A percentile compares a stretch with the other conserved stretches of the same genome.
These are phyloP conservation scores for Geococcyx californianus DNA, from an alignment of 2,113 vertebrate species.

Conservation along the genomic window DNA sequence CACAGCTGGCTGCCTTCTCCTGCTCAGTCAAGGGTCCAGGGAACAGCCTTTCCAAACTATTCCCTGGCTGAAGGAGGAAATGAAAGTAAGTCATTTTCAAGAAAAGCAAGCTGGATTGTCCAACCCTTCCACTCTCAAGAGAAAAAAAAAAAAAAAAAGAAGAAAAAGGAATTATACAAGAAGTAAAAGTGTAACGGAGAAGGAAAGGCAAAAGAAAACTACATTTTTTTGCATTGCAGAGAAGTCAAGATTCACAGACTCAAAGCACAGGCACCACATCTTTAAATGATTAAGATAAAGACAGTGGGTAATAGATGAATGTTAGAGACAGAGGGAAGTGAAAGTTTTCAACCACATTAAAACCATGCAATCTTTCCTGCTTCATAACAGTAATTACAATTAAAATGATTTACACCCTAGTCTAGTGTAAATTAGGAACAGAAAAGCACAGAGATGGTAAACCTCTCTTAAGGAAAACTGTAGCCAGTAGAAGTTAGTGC, in stretches of 20 bases:
- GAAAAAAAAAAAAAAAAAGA: neutral
- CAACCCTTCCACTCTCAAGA: neutral
- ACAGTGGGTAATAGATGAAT: constrained; percentile 16
- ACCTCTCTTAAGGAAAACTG: neutral
- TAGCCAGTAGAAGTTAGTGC: neutral
- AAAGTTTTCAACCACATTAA: constrained; percentile 14
- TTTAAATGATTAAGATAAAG: constrained; percentile 50
- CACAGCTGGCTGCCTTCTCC: constrained; percentile 25
- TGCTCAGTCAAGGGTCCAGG: neutral
- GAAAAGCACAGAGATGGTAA: neutral
- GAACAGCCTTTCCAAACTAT: constrained; percentile 42
- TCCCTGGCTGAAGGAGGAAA: constrained; percentile 47
- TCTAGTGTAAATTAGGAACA: neutral
- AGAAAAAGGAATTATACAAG: neutral
- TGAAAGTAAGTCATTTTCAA: constrained; percentile 46
- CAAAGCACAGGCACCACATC: constrained; percentile 11
- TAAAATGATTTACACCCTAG: neutral
- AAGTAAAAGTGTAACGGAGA: neutral
- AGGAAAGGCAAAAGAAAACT: neutral
- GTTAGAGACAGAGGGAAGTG: neutral
- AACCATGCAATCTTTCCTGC: neutral
- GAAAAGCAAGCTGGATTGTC: constrained; percentile 5
- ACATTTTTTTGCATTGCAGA: neutral
- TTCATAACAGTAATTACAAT: neutral
- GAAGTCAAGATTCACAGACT: neutral